These are phyloP conservation scores for Tiliacea aurago DNA, from an alignment of 2,888 invertebrate genomes.

Conservation along the genomic window DNA sequence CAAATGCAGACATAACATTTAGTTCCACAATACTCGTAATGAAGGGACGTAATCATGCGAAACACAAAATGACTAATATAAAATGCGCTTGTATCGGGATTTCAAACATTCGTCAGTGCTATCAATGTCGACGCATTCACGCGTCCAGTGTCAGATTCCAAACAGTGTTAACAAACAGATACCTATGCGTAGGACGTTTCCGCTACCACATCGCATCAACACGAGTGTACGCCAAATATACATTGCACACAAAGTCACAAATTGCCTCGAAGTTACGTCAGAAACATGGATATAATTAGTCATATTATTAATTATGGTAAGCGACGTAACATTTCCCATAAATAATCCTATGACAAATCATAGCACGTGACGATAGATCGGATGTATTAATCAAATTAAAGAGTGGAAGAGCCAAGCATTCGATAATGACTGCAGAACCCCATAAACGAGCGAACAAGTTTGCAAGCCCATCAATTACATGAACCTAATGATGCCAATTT, in stretches of 20 bases:
- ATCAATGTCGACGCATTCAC: conserved; percentile 66
- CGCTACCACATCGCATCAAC: conserved; percentile 70
- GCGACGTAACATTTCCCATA: conserved; percentile 33
- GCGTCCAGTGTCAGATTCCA: conserved; percentile 72
- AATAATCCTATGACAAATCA: conserved; percentile 43
- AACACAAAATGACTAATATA: conserved; percentile 59
- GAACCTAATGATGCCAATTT: conserved; percentile 49
- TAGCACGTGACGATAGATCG: conserved; percentile 21
- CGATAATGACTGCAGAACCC: conserved; percentile 28
- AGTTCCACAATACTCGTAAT: conserved; percentile 61
- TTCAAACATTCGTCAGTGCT: conserved; percentile 60
- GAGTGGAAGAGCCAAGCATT: conserved; percentile 30
- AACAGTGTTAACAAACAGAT: conserved; percentile 71
- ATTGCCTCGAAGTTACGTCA: conserved; percentile 50
- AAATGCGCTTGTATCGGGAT: conserved; percentile 58
- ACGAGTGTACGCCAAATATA: conserved; percentile 70
- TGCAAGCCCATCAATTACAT: conserved; percentile 27
- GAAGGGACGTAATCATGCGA: conserved; percentile 54
- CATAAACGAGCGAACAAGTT: conserved; percentile 32
- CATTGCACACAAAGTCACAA: conserved; percentile 64
- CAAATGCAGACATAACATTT: conserved; percentile 54
- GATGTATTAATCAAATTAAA: conserved; percentile 5
- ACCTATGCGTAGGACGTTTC: conserved; percentile 78
- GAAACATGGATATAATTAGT: conserved; percentile 59
- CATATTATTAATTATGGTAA: conserved; percentile 56